Conservation (phyloP, 2,113 vertebrate species). For the Microtus montanus region DNA sequence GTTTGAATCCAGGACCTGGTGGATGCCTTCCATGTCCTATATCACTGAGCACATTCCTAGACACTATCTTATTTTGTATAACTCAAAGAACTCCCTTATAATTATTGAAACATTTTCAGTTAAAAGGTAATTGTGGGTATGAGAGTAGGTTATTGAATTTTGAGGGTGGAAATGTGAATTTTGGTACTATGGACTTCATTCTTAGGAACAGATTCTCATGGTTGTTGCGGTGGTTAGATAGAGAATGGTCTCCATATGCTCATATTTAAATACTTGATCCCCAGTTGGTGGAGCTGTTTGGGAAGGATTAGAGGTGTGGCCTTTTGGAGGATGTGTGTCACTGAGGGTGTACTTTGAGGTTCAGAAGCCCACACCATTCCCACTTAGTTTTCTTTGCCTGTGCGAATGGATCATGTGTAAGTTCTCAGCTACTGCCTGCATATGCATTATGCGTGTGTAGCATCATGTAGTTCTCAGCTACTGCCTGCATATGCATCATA, state of each 20-base stretch:
- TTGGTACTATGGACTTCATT: not conserved
- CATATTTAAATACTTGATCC: not conserved
- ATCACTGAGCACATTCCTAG: not conserved
- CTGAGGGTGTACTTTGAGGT: not conserved
- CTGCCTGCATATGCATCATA: no score
- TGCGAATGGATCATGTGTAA: not conserved
- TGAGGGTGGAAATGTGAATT: constrained; percentile 7
- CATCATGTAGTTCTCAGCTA: no score
- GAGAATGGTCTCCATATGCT: not conserved
- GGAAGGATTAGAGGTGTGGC: not conserved
- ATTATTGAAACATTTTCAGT: not conserved
- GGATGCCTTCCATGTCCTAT: not conserved
- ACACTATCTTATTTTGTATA: not conserved
- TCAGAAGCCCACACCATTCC: not conserved
- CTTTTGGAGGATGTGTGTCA: not conserved
- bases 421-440: not conserved
- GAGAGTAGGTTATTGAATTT: not conserved
- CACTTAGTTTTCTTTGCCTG: not conserved
- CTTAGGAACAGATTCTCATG: not conserved
- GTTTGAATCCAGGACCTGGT: not conserved
- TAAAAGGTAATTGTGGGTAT: not conserved
- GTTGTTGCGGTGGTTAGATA: not conserved
- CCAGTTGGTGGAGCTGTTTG: not conserved
- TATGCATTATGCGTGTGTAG: no score
- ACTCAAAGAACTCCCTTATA: not conserved